phyloP scores from a whole-genome alignment of 2,113 vertebrate species.

The Corythornis madagascariensis region DNA sequence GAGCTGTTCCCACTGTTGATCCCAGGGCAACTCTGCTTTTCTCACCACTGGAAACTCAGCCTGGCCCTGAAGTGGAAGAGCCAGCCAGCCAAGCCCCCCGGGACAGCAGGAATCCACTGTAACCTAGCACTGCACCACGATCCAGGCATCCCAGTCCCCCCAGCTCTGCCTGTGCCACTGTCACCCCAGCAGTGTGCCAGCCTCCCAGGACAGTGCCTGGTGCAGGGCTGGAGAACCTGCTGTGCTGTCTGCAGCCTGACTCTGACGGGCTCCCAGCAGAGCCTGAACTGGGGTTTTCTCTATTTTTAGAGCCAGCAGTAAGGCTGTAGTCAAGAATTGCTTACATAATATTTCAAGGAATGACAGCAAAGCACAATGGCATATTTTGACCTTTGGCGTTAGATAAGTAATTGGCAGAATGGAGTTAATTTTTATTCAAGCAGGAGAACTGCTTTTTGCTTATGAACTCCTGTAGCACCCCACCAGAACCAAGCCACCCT shows the following conservation, averaged over 20 bases:
- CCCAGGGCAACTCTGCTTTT: neutral
- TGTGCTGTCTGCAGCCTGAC: neutral
- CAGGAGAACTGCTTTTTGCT: slow-evolving; percentile 14
- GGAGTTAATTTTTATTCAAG: slow-evolving; percentile 74
- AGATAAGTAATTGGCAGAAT: slow-evolving; percentile 66
- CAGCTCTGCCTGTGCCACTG: neutral
- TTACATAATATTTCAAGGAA: slow-evolving; percentile 34
- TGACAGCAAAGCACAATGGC: slow-evolving; percentile 57
- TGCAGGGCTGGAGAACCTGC: neutral
- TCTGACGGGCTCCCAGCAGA: slow-evolving; percentile 3
- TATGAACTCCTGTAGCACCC: slow-evolving; percentile 30
- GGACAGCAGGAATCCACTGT: too few relatives aligned
- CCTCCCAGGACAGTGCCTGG: neutral
- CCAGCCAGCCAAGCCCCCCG: too few relatives aligned
- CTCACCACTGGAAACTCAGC: neutral
- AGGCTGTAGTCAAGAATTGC: slow-evolving; percentile 59
- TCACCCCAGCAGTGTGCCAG: neutral
- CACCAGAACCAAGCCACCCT: neutral
- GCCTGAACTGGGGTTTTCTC: neutral
- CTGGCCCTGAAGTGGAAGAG: too few relatives aligned
- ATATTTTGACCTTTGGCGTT: slow-evolving; percentile 66
- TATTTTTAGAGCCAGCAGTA: slow-evolving; percentile 59
- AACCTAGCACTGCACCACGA: too few relatives aligned
- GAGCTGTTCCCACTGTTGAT: neutral
- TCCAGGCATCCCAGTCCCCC: neutral